Evolutionary conservation across 2,113 vertebrate species (phyloP), one percentile per base, ranked within the genome.

Genomic region (Bubo blakistoni): DNA sequence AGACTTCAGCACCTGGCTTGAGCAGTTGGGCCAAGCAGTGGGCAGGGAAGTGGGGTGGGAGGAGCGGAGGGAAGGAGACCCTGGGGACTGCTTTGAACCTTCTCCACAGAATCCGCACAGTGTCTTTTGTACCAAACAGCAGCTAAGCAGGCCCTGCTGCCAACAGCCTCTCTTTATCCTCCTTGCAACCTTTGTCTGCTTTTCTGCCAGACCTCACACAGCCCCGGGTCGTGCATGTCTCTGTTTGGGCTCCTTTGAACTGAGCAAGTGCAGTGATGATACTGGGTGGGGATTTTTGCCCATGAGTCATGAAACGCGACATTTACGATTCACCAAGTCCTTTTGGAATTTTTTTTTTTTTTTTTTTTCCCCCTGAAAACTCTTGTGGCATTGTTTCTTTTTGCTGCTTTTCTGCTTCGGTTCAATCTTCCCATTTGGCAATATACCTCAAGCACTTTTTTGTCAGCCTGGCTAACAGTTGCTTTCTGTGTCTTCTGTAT

Each of bases 211-310:
- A 29, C 10, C 46, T 7, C 13, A 36, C 0, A 0, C 19, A 58
- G 27, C 44, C 40, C 13, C 2, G 12, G 47, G 20, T 81, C 0
- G 0, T 38, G n/a, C 8, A 9, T 4, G 9, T 26, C 29, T 77
- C 42, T 1, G 0, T 40, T 49, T 30, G 44, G 30, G 22, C 40
- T 95, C 44, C 44, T 76, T 49, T 42, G 40, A 47, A 13, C 46
- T 21, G 59, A 77, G 21, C 58, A 42, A 85, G n/a, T 30, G n/a
- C 70, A 38, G 47, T n/a, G 70, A 59, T 71, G 47, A 26, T 55
- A n/a, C 7, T n/a, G 34, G 54, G 55, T 42, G 59, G 67, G n/a
- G 34, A 59, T 6, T n/a, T 94, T 78, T 90, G 71, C 38, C 26
- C 58, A n/a, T 1, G 14, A 59, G 29, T 32, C 59, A 51, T 24